These are phyloP conservation scores for Lerista edwardsae DNA, from an alignment of 2,797 vertebrate species.

Conservation along the genomic window DNA sequence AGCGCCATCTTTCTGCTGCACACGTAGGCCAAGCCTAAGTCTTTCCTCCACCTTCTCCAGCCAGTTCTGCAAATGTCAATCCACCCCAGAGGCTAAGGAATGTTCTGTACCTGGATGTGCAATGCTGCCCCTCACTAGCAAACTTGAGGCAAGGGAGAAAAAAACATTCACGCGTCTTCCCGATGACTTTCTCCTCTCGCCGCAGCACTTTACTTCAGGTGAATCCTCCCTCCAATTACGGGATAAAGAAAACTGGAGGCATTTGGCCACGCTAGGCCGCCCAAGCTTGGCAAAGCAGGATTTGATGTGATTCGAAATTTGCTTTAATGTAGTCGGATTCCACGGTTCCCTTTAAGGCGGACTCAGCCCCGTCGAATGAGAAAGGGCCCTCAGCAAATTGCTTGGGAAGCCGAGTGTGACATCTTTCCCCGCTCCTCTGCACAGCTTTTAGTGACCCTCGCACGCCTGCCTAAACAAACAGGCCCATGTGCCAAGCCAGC, in stretches of 20 bases:
- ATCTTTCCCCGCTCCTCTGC: slow-evolving; percentile 11
- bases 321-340: not conserved
- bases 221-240: not conserved
- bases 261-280: not conserved
- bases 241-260: slow-evolving; percentile 4
- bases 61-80: not conserved
- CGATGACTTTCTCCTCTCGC: slow-evolving; percentile 8
- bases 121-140: no score
- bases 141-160: not conserved
- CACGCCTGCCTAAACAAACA: not conserved
- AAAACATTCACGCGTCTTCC: not conserved
- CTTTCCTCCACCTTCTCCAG: not conserved
- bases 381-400: not conserved
- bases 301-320: slow-evolving; percentile 12
- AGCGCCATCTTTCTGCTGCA: no score
- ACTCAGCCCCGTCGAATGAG: slow-evolving; percentile 14
- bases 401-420: slow-evolving; percentile 12
- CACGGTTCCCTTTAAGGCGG: slow-evolving; percentile 2
- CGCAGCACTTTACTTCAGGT: not conserved
- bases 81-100: not conserved
- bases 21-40: no score
- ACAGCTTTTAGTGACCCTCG: slow-evolving; percentile 24
- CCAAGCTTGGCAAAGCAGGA: not conserved
- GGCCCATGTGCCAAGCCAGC: not conserved
- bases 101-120: no score